Percentiles rank a stretch among this genome's conserved stretches.
These are phyloP conservation scores for Eulemur rubriventer DNA, from an alignment of 2,797 vertebrate species.

Conservation along the genomic window DNA sequence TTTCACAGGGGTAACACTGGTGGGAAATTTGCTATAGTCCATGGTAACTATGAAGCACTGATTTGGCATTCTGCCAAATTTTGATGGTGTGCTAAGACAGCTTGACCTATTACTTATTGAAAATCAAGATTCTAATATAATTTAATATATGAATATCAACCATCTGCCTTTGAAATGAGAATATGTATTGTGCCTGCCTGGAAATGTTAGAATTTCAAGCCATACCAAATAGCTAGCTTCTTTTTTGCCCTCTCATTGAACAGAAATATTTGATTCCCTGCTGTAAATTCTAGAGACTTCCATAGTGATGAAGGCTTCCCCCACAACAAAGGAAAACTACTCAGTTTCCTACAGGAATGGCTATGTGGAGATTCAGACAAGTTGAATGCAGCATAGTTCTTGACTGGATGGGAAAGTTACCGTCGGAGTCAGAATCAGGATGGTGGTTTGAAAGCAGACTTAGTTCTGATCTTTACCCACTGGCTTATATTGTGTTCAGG, in stretches of 20 bases:
- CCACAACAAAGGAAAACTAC: constrained; percentile 27
- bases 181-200: background rate
- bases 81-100: background rate
- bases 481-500: constrained; percentile 39
- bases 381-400: background rate
- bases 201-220: constrained; percentile 34
- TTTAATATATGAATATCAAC: constrained; percentile 11
- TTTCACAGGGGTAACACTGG: background rate
- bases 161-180: constrained; percentile 43
- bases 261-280: background rate
- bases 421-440: constrained; percentile 39
- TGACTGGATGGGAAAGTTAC: background rate
- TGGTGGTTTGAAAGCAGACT: constrained; percentile 49
- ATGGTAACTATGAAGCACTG: background rate
- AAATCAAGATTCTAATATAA: constrained; percentile 34
- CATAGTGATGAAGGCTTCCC: background rate
- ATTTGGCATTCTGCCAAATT: constrained; percentile 10
- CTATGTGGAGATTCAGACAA: background rate
- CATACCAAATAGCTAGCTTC: background rate
- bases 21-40: background rate
- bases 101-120: constrained; percentile 15
- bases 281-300: constrained; percentile 42
- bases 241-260: background rate
- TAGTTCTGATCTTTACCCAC: background rate
- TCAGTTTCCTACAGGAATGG: background rate